Base-by-base conservation (phyloP, 1,140 invertebrate species). In the Panulirus ornatus region DNA sequence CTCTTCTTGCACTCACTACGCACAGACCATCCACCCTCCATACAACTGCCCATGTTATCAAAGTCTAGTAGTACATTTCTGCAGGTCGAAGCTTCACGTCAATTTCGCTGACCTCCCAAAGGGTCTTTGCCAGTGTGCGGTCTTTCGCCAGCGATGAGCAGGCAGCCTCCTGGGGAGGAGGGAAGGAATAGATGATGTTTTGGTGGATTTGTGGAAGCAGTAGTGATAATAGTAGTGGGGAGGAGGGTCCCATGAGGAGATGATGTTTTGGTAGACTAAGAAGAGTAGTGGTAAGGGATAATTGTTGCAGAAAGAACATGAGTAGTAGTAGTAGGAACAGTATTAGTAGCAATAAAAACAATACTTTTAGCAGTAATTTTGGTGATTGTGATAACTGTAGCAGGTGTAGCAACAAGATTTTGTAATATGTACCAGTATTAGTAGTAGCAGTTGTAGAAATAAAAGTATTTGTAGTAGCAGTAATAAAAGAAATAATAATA, bases 31-130 rank as follows among this genome's bases (percentile, higher is more conserved):
- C 5, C 44, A 47, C 44, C 44, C 44, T 47, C 14, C 44, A 47
- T 11, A 5, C 5, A 47, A 47, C 44, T 6, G 5, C 44, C 14
- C 44, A 47, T 47, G 14, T 11, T 6, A 14, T 11, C 44, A 6
- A 14, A 47, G 5, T 47, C 44, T 47, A 71, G 30, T 30, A 71
- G 36, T 71, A 38, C 70, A 34, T 38, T 38, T 71, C 70, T 71
- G 27, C 14, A 8, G 70, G 70, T 3, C 70, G 70, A 30, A 71
- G 16, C 54, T 83, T 47, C 0, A 83, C 79, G 1, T 83, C 79
- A 22, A 6, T 30, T 63, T 83, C 79, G 54, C 54, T 83, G 34
- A 83, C 19, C 63, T 83, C 58, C 79, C 79, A 83, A 27, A 83
- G 54, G 19, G 34, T 34, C 34, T 66, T 83, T 8, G 79, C 79